Base-by-base conservation (phyloP, 2,888 invertebrate genomes). In the Ctenicera cuprea region DNA sequence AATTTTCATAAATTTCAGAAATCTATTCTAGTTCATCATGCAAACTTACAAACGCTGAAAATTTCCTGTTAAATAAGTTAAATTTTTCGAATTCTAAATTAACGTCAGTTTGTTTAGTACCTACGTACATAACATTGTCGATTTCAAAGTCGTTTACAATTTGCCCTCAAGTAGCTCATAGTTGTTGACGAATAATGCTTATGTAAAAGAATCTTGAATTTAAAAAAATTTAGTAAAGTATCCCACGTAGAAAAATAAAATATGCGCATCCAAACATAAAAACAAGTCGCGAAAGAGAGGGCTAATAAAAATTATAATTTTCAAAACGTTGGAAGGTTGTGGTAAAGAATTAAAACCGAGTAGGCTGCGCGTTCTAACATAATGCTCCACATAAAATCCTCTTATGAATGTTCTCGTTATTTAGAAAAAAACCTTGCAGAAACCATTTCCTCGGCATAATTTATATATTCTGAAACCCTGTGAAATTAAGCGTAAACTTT, bases 241-340 rank as follows among this genome's bases (percentile, higher is more conserved):
- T 9, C 33, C 7, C 5, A 33, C 33, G 33, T 9, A 33, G 5
- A 8, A 5, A 33, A 33, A 9, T 33, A 18, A 45, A 45, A 16
- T 16, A 18, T 45, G 18, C 16, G 4, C 7, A 5, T 45, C 18
- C 3, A 45, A 45, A 45, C 45, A 45, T 18, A 18, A 18, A 45
- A 45, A 41, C 41, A 14, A n/a, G n/a, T 9, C 33, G 2, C 0
- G 45, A 1, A 45, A 45, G 18, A 45, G 16, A 16, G 11, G 8
- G 16, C 8, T 45, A 16, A 45, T 45, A 18, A 45, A 45, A 45
- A 45, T 45, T 45, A 45, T 45, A 45, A 45, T 45, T 45, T 45
- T 45, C 16, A 18, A 16, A 45, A 18, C 16, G 45, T 45, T 45
- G 45, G 8, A 45, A 18, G 45, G 45, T 45, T 45, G 45, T 45